These are phyloP conservation scores for Misgurnus mizolepis DNA, from an alignment of 2,113 vertebrate species.

Conservation along the genomic window DNA sequence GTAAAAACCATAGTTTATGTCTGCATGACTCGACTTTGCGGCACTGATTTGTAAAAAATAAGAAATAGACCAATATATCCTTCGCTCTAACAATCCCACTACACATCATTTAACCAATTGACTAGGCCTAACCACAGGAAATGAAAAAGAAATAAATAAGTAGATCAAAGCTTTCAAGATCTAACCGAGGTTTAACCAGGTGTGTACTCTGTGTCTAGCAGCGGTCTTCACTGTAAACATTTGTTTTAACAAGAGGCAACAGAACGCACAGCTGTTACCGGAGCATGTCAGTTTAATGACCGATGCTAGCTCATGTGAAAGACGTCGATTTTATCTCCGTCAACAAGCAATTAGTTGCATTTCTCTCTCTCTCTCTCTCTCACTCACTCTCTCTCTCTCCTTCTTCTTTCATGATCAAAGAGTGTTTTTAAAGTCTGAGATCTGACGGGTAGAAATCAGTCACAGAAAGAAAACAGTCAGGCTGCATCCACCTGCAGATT, in stretches of 20 bases:
- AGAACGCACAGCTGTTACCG: slow-evolving; percentile 28
- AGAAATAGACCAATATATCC: not conserved
- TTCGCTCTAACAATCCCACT: not conserved
- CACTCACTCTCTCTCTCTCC: not conserved
- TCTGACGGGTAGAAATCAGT: slow-evolving; percentile 24
- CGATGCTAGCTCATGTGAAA: slow-evolving; percentile 11
- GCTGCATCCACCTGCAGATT: not conserved
- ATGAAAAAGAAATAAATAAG: slow-evolving; percentile 13
- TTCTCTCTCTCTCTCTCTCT: not conserved
- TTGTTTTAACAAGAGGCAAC: slow-evolving; percentile 17
- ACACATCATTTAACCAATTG: not conserved
- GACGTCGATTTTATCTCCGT: slow-evolving; percentile 15
- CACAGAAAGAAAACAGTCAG: slow-evolving; percentile 21
- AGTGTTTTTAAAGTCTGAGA: slow-evolving; percentile 12
- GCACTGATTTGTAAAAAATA: not conserved
- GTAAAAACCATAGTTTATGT: not conserved
- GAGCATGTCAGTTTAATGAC: slow-evolving; percentile 31
- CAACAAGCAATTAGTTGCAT: slow-evolving; percentile 37
- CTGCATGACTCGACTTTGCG: not conserved
- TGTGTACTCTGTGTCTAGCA: slow-evolving; percentile 22
- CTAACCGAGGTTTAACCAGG: slow-evolving; percentile 32
- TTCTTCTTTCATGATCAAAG: slow-evolving; percentile 23
- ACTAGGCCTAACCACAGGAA: not conserved
- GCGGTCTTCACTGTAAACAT: slow-evolving; percentile 11
- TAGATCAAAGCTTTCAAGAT: slow-evolving; percentile 26